Evolutionary conservation across 2,113 vertebrate genomes (phyloP).

Genomic region (Psophia crepitans): DNA sequence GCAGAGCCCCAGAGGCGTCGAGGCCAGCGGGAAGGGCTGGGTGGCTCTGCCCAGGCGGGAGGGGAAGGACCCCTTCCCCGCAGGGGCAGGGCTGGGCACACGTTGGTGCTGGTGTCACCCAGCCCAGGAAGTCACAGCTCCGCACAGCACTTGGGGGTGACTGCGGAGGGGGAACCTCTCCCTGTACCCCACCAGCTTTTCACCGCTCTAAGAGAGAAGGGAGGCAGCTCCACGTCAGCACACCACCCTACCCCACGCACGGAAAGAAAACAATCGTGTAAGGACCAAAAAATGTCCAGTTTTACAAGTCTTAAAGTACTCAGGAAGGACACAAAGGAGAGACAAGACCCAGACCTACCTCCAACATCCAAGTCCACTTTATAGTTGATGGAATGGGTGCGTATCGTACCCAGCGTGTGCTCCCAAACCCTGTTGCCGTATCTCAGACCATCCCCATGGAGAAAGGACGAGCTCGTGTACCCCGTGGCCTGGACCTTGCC

Average conservation of each 20-base stretch:
- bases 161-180: neutral
- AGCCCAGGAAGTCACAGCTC: neutral
- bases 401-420: constrained; percentile 82
- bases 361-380: constrained; percentile 88
- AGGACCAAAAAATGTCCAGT: accelerated
- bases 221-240: neutral
- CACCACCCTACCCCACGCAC: accelerated
- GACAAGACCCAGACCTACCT: constrained; percentile 63
- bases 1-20: accelerated
- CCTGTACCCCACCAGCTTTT: neutral
- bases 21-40: neutral
- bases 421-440: constrained; percentile 83
- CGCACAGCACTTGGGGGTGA: accelerated
- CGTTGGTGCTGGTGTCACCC: accelerated
- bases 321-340: neutral
- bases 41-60: neutral
- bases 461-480: constrained; percentile 80
- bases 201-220: neutral
- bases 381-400: constrained; percentile 85
- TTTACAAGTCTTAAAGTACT: neutral
- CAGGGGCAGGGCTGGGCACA: too few species aligned
- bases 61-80: neutral
- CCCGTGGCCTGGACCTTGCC: constrained; percentile 87
- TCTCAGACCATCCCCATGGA: constrained; percentile 68
- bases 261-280: neutral